Evolutionary conservation across 2,888 invertebrate genomes (phyloP).

Genomic region (Trachelus stipa): DNA sequence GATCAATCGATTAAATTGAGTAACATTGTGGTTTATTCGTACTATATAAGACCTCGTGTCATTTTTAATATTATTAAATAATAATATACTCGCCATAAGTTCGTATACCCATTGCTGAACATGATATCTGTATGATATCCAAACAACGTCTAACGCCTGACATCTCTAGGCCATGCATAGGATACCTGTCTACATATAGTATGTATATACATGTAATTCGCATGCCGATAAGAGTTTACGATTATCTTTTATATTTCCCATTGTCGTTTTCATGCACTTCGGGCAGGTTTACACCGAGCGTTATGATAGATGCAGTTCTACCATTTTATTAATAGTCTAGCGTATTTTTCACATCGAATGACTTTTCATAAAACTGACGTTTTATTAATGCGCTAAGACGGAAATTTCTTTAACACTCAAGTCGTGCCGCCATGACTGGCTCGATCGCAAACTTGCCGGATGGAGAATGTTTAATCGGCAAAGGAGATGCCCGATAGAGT

Average conservation of each 20-base stretch:
- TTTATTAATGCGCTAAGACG: not conserved
- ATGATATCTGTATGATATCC: not conserved
- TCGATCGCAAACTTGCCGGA: not conserved
- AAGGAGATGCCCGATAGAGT: slow-evolving; percentile 22
- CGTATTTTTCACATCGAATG: too few species aligned
- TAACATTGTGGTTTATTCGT: not conserved
- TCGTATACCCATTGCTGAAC: not conserved
- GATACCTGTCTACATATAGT: not conserved
- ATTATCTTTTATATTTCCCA: too few species aligned
- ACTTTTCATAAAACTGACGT: not conserved
- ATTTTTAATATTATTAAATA: not conserved
- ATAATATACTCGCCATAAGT: not conserved
- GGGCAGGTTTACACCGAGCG: too few species aligned
- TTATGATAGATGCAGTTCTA: too few species aligned
- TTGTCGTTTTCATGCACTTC: too few species aligned
- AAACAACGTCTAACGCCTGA: not conserved
- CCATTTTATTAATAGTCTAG: too few species aligned
- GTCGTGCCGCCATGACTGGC: not conserved
- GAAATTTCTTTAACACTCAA: not conserved
- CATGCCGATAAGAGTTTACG: not conserved
- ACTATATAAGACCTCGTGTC: not conserved
- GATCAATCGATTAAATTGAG: not conserved
- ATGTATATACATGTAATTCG: not conserved
- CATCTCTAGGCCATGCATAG: not conserved
- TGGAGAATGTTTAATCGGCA: not conserved